These are phyloP conservation scores for human DNA, from an alignment of 2,113 vertebrate species.

Conservation along the genomic window DNA sequence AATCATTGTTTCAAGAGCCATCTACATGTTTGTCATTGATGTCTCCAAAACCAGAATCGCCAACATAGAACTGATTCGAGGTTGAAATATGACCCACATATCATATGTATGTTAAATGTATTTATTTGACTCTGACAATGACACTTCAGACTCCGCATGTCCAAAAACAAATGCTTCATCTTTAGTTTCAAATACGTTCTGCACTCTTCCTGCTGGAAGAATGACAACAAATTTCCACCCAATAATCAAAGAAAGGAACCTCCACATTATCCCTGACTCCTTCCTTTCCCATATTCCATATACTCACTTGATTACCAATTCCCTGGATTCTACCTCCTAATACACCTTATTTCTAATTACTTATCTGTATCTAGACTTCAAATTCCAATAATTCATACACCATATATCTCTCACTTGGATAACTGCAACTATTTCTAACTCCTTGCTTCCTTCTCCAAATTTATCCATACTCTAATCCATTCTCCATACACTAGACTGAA, in stretches of 20 bases:
- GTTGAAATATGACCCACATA: background rate
- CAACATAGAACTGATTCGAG: background rate
- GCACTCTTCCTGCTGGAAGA: background rate
- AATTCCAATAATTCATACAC: background rate
- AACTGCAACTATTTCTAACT: background rate
- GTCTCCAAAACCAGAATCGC: background rate
- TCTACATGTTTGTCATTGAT: background rate
- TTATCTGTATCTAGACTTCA: background rate
- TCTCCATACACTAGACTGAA: background rate
- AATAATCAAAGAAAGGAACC: background rate
- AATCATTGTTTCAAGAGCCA: background rate
- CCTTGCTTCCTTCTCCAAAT: background rate
- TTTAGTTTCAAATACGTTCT: background rate
- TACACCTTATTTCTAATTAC: background rate
- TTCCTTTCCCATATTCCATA: background rate
- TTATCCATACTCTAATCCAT: background rate
- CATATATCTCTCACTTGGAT: background rate
- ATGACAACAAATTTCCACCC: background rate
- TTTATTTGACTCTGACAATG: background rate
- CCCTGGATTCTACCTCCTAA: background rate
- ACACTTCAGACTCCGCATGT: background rate
- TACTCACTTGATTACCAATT: background rate
- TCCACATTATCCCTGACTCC: background rate
- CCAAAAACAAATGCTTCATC: background rate
- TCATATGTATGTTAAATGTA: background rate